Percentiles rank a stretch among this genome's conserved stretches.
These are phyloP conservation scores for Tamandua tetradactyla DNA, from an alignment of 2,797 vertebrate species.

Conservation along the genomic window DNA sequence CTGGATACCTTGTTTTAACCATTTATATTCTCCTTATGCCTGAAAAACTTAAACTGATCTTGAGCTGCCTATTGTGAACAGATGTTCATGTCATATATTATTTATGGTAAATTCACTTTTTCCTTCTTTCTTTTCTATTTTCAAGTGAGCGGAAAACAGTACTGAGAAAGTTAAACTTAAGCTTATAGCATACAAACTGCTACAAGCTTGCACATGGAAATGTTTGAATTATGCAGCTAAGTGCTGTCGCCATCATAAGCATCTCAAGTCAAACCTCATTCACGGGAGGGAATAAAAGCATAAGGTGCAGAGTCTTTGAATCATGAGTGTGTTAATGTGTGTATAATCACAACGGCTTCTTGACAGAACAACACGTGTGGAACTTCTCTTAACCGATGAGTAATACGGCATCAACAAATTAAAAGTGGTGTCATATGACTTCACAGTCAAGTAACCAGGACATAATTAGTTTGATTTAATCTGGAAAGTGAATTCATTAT, in stretches of 20 bases:
- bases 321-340: slow-evolving; percentile 46
- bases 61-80: slow-evolving; percentile 70
- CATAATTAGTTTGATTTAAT: slow-evolving; percentile 56
- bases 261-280: slow-evolving; percentile 33
- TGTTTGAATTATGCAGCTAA: slow-evolving; percentile 46
- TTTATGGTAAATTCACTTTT: slow-evolving; percentile 67
- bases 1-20: background rate
- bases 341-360: slow-evolving; percentile 19
- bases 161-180: slow-evolving; percentile 59
- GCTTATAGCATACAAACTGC: slow-evolving; percentile 43
- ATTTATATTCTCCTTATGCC: slow-evolving; percentile 62
- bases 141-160: slow-evolving; percentile 18
- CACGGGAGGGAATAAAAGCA: slow-evolving; percentile 33
- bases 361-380: background rate
- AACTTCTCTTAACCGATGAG: slow-evolving; percentile 11
- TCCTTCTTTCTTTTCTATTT: slow-evolving; percentile 29
- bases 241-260: background rate
- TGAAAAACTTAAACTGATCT: slow-evolving; percentile 64
- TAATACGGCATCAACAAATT: slow-evolving; percentile 59
- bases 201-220: background rate
- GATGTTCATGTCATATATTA: slow-evolving; percentile 65
- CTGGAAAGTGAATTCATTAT: slow-evolving; percentile 65
- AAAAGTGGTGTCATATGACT: slow-evolving; percentile 54
- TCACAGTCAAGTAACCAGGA: slow-evolving; percentile 48
- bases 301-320: slow-evolving; percentile 27